Conservation (phyloP, 1,140 invertebrate species). For the Varroa destructor region DNA sequence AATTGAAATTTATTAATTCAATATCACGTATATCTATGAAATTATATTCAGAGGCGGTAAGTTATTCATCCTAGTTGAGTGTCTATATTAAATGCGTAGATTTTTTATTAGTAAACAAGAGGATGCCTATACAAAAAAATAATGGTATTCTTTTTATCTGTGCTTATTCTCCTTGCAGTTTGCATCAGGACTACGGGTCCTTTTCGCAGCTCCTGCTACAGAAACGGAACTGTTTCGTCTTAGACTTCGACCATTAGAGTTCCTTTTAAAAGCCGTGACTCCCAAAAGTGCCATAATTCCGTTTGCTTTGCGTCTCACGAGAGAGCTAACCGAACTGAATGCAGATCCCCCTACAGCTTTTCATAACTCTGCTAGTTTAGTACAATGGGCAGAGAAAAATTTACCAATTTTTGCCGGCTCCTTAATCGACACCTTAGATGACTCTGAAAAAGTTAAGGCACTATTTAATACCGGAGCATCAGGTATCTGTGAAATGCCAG, state of each 20-base stretch:
- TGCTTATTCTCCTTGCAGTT: not conserved
- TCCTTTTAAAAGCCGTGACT: conserved; percentile 2
- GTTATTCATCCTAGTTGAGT: too few species aligned
- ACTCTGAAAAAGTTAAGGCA: conserved; percentile 1
- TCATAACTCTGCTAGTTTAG: not conserved
- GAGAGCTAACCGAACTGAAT: not conserved
- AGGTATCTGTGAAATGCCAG: not conserved
- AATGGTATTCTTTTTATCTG: too few species aligned
- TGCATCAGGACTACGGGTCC: not conserved
- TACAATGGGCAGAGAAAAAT: conserved; percentile 11
- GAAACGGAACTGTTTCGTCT: not conserved
- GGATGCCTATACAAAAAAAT: too few species aligned
- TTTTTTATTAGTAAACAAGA: too few species aligned
- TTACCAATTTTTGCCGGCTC: not conserved
- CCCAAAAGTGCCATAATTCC: not conserved
- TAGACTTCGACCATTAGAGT: not conserved
- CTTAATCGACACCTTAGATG: not conserved
- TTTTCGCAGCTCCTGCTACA: not conserved
- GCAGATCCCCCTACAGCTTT: not conserved
- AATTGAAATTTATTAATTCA: too few species aligned
- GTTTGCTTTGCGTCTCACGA: not conserved
- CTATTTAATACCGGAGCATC: not conserved
- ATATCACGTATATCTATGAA: too few species aligned
- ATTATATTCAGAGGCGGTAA: too few species aligned
- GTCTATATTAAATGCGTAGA: too few species aligned